phyloP scores from a whole-genome alignment of 2,888 invertebrate genomes.

The Hoplodrina blanda region DNA sequence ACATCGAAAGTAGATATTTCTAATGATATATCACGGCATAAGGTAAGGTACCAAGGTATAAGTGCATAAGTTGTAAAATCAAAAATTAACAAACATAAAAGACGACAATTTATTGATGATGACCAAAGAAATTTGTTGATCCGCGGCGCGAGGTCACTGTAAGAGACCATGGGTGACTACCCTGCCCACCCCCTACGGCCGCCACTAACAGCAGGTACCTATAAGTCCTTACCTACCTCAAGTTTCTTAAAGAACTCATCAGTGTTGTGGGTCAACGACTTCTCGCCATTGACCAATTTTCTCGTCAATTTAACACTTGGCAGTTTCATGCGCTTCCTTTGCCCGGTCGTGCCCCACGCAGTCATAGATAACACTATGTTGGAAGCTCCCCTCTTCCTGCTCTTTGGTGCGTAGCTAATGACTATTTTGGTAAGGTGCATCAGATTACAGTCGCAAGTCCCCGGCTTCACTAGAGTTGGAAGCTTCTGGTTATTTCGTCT shows the following conservation, averaged over 20 bases:
- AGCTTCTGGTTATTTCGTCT: constrained; percentile 73
- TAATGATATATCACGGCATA: too few relatives aligned
- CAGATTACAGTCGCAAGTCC: constrained; percentile 79
- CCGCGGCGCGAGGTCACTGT: too few relatives aligned
- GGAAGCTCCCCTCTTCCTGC: constrained; percentile 79
- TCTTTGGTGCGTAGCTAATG: constrained; percentile 79
- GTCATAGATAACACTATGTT: constrained; percentile 82
- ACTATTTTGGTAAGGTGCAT: constrained; percentile 83
- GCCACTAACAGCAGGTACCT: too few relatives aligned
- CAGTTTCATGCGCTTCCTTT: constrained; percentile 80
- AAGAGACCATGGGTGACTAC: too few relatives aligned
- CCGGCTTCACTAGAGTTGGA: constrained; percentile 63
- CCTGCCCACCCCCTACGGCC: too few relatives aligned
- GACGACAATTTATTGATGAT: too few relatives aligned
- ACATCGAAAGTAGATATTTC: too few relatives aligned
- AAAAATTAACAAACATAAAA: too few relatives aligned
- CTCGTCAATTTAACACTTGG: constrained; percentile 75
- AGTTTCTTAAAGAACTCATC: constrained; percentile 85
- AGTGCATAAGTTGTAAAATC: too few relatives aligned
- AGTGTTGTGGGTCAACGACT: constrained; percentile 73
- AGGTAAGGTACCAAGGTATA: too few relatives aligned
- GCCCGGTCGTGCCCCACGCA: constrained; percentile 77
- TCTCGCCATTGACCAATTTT: constrained; percentile 74
- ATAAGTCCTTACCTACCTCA: constrained; percentile 75
- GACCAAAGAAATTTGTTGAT: too few relatives aligned